A percentile compares a stretch with the other conserved stretches of the same genome.
Conservation (phyloP, 2,113 vertebrate species). For the Heteronetta atricapilla region DNA sequence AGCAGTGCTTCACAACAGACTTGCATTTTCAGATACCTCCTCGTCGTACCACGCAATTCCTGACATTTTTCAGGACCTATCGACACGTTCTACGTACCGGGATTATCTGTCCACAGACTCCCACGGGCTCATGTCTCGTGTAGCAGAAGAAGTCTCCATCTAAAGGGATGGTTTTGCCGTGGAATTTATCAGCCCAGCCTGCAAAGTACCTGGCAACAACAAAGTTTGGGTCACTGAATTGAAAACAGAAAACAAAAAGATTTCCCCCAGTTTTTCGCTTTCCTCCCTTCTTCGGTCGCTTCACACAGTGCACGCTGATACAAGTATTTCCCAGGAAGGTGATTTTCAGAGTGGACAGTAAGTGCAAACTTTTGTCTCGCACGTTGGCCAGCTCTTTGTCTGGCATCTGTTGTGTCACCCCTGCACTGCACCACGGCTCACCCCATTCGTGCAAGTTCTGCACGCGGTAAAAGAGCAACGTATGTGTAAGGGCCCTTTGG, state of each 20-base stretch:
- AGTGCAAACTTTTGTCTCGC: not conserved
- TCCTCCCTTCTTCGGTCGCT: not conserved
- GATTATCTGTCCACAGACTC: constrained; percentile 98
- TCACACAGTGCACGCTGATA: not conserved
- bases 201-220: constrained; percentile 85
- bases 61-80: not conserved
- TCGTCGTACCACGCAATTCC: not conserved
- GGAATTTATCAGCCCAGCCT: constrained; percentile 96
- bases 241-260: not conserved
- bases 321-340: not conserved
- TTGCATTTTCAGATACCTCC: not conserved
- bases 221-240: not conserved
- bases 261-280: not conserved
- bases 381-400: not conserved
- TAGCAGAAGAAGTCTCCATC: constrained; percentile 96
- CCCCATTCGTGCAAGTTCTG: fast-evolving
- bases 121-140: constrained; percentile 92
- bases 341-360: not conserved
- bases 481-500: not conserved
- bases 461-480: not conserved
- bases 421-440: not conserved
- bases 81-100: constrained; percentile 79
- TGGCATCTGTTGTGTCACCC: not conserved
- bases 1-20: not conserved
- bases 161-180: constrained; percentile 93